phyloP scores from a whole-genome alignment of 30 jellyfish, hydroid and myxozoan genomes.

The Nemopilema nomurai region DNA sequence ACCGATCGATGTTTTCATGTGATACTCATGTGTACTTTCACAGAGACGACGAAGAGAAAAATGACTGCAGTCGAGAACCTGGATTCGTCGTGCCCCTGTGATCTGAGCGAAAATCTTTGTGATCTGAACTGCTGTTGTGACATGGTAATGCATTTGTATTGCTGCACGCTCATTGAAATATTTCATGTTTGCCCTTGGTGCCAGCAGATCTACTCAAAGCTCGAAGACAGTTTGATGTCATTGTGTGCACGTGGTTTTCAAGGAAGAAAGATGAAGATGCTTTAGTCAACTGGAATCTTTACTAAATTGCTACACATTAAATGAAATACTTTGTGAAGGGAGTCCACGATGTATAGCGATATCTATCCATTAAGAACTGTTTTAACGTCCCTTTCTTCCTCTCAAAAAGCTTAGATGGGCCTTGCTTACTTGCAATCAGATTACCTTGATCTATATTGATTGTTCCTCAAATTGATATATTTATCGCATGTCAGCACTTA shows the following conservation, averaged over 20 bases:
- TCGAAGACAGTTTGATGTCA: no score
- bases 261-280: no score
- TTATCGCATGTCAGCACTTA: no score
- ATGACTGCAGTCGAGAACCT: slow-evolving; percentile 58
- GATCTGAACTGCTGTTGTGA: slow-evolving; percentile 78
- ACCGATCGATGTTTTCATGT: neutral
- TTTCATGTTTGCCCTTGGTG: no score
- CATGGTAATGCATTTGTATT: slow-evolving; percentile 14
- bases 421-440: neutral
- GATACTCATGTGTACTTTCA: neutral
- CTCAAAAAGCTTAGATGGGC: neutral
- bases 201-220: no score
- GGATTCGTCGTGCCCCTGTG: slow-evolving; percentile 67
- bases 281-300: no score
- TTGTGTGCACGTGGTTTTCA: no score
- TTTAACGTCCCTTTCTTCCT: no score
- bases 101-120: slow-evolving; percentile 32
- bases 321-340: no score
- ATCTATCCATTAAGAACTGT: no score
- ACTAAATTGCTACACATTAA: no score
- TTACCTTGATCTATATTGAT: neutral
- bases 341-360: no score
- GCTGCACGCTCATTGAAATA: neutral
- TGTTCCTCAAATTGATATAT: neutral
- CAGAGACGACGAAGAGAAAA: slow-evolving; percentile 40